Base-by-base conservation (phyloP, 2,113 vertebrate species). In the Rhinolophus sinicus region DNA sequence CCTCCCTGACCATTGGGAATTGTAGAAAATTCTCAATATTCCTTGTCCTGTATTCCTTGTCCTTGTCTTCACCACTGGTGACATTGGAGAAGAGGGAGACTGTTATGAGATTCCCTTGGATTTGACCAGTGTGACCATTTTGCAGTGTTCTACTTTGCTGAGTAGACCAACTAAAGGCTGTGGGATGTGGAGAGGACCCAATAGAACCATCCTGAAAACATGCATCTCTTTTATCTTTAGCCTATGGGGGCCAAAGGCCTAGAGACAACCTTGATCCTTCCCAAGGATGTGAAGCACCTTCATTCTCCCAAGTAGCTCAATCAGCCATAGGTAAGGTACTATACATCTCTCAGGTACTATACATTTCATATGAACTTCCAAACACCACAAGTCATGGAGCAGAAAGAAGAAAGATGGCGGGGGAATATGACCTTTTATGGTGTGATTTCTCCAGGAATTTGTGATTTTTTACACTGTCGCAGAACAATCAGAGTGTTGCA, bases 401-500 rank as follows among this genome's bases (percentile, higher is more conserved):
- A 18, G 11, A 40, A 54, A 84, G 76, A 62, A 87, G 21, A 84
- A 88, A 56, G 2, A 62, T 47, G 16, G 5, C 80, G 15, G 14
- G 40, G 4, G 47, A 94, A 52, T 30, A 78, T 2, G 7, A 21
- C 4, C 14, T 94, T 21, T 10, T 6, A 15, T 56, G 10, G 3
- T 76, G 9, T 60, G 21, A 16, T 35, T 75, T 97, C 83, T 83
- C 24, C 19, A 8, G 77, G 60, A 52, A 78, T 65, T 58, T 84
- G 16, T 72, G 26, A n/a, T 54, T 91, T 84, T 44, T 60, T 35
- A 73, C n/a, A 52, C 1, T 15, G 30, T 85, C 40, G 77, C 3
- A 82, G 22, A 84, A 30, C 26, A 93, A 81, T 13, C 21, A 86
- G 18, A 94, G 54, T 80, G 2, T 38, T 78, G 30, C 4, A 94